Base-by-base conservation (phyloP, 2,888 invertebrate genomes). In the Callosobruchus maculatus region DNA sequence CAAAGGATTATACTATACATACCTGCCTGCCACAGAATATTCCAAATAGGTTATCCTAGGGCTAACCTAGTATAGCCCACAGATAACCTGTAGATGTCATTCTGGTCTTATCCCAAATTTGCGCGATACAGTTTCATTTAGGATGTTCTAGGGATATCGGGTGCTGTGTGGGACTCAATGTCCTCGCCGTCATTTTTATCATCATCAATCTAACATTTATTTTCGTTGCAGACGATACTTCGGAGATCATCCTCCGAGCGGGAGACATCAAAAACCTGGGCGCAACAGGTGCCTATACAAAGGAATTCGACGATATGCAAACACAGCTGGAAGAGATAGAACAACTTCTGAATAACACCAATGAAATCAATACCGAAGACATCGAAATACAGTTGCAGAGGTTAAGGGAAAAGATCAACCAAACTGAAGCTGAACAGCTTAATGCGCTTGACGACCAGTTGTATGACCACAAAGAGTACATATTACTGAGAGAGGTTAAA, bases 221-320 rank as follows among this genome's bases (percentile, higher is more conserved):
- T 67, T 75, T 77, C 72, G 75, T 83, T 83, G 74, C 75, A 86
- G 92, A 92, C 78, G 92, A 95, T 86, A 98, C 99, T 0, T 88
- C 92, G 72, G 89, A 90, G 68, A 92, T 97, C 30, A 95, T 99
- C 72, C 91, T 92, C 21, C 92, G 95, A 77, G 98, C 98, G 30
- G 94, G 95, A 79, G 94, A 96, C 85, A 98, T 99, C 74, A 98
- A 98, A 86, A 93, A 95, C 81, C 94, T 97, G 70, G 99, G 99
- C 70, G 97, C 98, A 0, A 95, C 97, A 0, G 98, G 98, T 31
- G 98, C 97, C 0, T 99, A 98, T 86, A 97, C 97, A 7, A 92
- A 94, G 83, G 97, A 98, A 87, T 99, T 99, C 87, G 95, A 95
- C 83, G 92, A 93, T 80, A 96, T 99, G 94, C 95, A 97, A 80